Base-by-base conservation (phyloP, 2,888 invertebrate genomes). In the Pristionchus exspectatus region DNA sequence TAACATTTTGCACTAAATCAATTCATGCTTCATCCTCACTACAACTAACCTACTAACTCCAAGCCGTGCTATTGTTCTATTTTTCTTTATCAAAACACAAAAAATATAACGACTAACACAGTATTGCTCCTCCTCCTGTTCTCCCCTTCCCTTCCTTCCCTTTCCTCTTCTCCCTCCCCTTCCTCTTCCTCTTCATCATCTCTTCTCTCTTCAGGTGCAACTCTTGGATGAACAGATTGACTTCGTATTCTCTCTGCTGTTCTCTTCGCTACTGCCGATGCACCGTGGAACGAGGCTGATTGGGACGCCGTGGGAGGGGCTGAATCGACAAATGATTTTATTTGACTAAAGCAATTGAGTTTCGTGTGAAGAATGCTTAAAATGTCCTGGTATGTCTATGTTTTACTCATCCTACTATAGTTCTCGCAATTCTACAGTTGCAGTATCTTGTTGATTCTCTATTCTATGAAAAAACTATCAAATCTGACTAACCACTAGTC, bases 401-500 rank as follows among this genome's bases (percentile, higher is more conserved):
- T 50, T 50, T 9, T 9, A 50, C 44, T 12, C 44, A 7, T 50
- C 9, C 44, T 50, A 50, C 44, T 50, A 50, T 9, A 50, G 9
- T 50, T 50, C 44, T 12, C 10, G 44, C 44, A 7, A 50, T 12
- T 9, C 3, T 50, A 12, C 44, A 50, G 4, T 50, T 50, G 10
- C 44, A 50, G 12, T 50, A 9, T 7, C 44, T 50, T 50, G 4
- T 0, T 9, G 1, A 50, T 50, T 50, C 44, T 44, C 44, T 5
- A 44, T 9, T 7, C 44, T 7, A 38, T 2, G 38, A 38, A 50
- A 50, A 12, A 50, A 50, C n/a, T n/a, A n/a, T 50, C n/a, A 7
- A 27, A 12, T 16, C 14, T 44, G 7, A 90, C 92, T 90, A 90
- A 95, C 95, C 94, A 91, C 94, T 95, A 63, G 92, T 95, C 95